Evolutionary conservation across 2,888 invertebrate species (phyloP).

Genomic region (Aphidius colemani): DNA sequence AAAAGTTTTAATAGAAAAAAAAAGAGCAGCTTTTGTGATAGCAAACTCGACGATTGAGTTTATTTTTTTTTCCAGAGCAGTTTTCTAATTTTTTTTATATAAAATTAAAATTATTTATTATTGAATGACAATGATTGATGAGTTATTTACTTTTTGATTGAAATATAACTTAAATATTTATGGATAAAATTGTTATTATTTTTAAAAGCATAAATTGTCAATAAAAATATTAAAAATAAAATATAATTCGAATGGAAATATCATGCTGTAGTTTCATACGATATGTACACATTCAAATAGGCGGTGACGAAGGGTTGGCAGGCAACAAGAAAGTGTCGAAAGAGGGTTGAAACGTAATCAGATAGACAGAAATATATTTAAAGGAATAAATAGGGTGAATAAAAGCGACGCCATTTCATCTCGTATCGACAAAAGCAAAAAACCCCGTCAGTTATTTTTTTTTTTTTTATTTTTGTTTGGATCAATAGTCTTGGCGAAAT

Average conservation of each 20-base stretch:
- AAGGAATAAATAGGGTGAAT: conserved; percentile 8
- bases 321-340: conserved; percentile 43
- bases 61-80: too few relatives aligned
- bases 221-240: neutral
- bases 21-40: neutral
- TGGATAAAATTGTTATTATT: too few relatives aligned
- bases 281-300: conserved; percentile 42
- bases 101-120: too few relatives aligned
- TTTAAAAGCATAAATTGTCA: too few relatives aligned
- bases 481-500: too few relatives aligned
- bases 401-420: conserved; percentile 54
- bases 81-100: too few relatives aligned
- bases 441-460: too few relatives aligned
- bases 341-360: conserved; percentile 49
- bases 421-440: conserved; percentile 39
- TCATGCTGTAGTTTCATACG: neutral
- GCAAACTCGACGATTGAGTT: neutral
- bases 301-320: conserved; percentile 53
- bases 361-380: conserved; percentile 13
- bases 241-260: neutral
- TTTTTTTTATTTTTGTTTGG: too few relatives aligned
- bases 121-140: neutral
- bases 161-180: conserved; percentile 5
- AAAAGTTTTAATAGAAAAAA: neutral
- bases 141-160: neutral